Percentiles rank a stretch among this genome's conserved stretches.
phyloP scores from a whole-genome alignment of 2,113 vertebrate genomes.

The Lampris incognitus region DNA sequence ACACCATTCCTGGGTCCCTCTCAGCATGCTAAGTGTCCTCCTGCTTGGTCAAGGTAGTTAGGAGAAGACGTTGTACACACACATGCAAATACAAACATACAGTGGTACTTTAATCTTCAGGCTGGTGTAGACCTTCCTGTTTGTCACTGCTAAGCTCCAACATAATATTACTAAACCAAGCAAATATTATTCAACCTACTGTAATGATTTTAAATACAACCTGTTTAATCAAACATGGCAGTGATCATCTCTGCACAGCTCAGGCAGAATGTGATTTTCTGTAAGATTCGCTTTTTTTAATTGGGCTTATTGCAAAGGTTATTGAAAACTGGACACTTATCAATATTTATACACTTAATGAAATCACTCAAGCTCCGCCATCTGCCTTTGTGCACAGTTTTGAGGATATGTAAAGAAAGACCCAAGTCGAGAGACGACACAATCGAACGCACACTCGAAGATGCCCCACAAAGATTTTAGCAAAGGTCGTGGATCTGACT shows the following conservation, averaged over 20 bases:
- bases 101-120: constrained; percentile 9
- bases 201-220: constrained; percentile 41
- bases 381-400: background rate
- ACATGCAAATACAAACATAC: constrained; percentile 15
- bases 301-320: constrained; percentile 38
- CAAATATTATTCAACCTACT: constrained; percentile 27
- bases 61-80: constrained; percentile 28
- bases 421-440: no score
- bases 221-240: constrained; percentile 53
- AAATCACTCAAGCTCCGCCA: constrained; percentile 5
- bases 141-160: background rate
- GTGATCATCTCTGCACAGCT: constrained; percentile 16
- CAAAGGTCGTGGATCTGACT: background rate
- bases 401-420: no score
- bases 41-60: constrained; percentile 56
- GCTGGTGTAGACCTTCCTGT: constrained; percentile 19
- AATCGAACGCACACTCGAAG: background rate
- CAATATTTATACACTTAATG: constrained; percentile 35
- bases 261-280: constrained; percentile 44
- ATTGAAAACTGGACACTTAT: constrained; percentile 50
- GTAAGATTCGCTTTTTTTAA: constrained; percentile 38
- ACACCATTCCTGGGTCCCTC: constrained; percentile 43
- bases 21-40: constrained; percentile 62
- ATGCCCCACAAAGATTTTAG: background rate
- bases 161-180: constrained; percentile 23